Evolutionary conservation across 2,888 invertebrate genomes (phyloP).

Genomic region (Amphipyra berbera): DNA sequence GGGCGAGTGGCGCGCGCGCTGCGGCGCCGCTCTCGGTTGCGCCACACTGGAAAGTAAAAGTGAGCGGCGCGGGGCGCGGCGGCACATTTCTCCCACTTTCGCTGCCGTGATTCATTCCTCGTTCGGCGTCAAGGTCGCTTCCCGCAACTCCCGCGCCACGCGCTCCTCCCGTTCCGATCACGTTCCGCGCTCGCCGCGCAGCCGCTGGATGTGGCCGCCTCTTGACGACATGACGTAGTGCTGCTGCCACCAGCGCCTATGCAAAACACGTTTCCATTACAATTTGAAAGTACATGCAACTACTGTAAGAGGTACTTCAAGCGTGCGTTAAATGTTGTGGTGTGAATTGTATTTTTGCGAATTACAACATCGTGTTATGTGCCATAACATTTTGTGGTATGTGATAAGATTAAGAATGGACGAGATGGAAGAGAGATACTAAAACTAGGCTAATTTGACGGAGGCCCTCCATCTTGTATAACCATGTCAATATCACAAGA

Average conservation of each 20-base stretch:
- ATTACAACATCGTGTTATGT: constrained; percentile 46
- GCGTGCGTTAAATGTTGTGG: constrained; percentile 43
- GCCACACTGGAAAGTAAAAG: constrained; percentile 90
- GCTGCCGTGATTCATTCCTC: constrained; percentile 85
- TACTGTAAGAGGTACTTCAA: constrained; percentile 35
- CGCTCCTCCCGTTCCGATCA: constrained; percentile 65
- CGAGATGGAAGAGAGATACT: constrained; percentile 42
- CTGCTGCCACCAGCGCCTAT: constrained; percentile 39
- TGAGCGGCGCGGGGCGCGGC: constrained; percentile 86
- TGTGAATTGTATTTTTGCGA: constrained; percentile 52
- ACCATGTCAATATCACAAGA: constrained; percentile 29
- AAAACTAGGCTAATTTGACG: constrained; percentile 48
- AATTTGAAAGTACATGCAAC: constrained; percentile 50
- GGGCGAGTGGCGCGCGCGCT: constrained; percentile 87
- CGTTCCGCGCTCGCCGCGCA: constrained; percentile 48
- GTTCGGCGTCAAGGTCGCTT: constrained; percentile 83
- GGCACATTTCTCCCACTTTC: constrained; percentile 89
- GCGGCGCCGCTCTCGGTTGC: constrained; percentile 85
- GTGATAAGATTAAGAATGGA: constrained; percentile 42
- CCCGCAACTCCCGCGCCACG: constrained; percentile 80
- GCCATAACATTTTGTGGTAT: constrained; percentile 30
- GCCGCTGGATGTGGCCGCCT: constrained; percentile 48
- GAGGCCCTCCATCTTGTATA: constrained; percentile 38
- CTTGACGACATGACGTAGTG: constrained; percentile 46
- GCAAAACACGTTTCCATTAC: constrained; percentile 49